Percentiles rank a stretch among this genome's conserved stretches.
phyloP scores from a whole-genome alignment of 2,113 vertebrate species.

The Plecotus auritus region DNA sequence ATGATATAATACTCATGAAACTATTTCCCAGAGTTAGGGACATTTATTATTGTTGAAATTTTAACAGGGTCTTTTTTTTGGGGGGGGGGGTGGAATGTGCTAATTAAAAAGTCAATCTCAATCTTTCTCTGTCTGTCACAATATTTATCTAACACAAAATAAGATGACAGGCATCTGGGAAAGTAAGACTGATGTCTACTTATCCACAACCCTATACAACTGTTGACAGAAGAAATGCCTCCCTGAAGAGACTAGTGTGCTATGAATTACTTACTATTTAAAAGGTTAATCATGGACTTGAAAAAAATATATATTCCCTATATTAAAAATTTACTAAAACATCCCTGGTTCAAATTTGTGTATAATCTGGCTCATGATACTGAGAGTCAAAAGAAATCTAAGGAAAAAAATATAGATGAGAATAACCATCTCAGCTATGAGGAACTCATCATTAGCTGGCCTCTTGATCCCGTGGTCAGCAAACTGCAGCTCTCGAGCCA shows the following conservation, averaged over 20 bases:
- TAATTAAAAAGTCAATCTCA: background rate
- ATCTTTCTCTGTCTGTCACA: background rate
- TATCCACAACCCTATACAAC: background rate
- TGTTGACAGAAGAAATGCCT: background rate
- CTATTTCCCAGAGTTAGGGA: background rate
- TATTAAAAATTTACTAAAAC: background rate
- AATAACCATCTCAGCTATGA: background rate
- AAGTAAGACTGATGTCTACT: conserved; percentile 7
- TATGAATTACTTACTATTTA: conserved; percentile 1
- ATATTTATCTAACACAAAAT: background rate
- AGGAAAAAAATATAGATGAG: background rate
- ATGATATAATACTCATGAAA: background rate
- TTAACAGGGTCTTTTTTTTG: background rate
- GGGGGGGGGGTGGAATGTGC: too few relatives aligned
- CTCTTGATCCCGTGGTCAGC: background rate
- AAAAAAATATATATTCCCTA: background rate
- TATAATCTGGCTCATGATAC: background rate
- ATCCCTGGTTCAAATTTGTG: background rate
- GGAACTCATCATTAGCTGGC: background rate
- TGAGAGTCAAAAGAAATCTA: background rate
- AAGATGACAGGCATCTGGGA: background rate
- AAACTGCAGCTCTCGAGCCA: too few relatives aligned
- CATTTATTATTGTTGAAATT: background rate
- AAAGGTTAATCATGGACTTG: background rate
- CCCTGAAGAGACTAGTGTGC: background rate